Evolutionary conservation across 2,797 vertebrate genomes (phyloP).

Genomic region (Emys orbicularis): DNA sequence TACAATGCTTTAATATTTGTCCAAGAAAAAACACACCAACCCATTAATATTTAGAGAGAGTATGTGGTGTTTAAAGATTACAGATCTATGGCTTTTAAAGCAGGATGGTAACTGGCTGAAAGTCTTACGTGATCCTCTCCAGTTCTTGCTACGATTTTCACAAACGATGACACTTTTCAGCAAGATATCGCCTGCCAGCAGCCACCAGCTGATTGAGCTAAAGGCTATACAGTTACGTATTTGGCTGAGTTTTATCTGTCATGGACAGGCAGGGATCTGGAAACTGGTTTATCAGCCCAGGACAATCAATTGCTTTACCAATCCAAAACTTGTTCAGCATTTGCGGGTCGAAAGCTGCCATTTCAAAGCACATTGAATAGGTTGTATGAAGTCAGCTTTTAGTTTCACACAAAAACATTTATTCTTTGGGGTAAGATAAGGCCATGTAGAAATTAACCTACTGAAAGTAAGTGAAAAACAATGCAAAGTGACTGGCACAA

Average conservation of each 20-base stretch:
- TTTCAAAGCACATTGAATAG: neutral
- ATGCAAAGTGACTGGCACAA: neutral
- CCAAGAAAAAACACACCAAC: neutral
- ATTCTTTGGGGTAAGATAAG: neutral
- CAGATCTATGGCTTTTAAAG: neutral
- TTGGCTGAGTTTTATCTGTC: neutral
- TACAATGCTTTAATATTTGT: neutral
- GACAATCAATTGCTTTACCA: neutral
- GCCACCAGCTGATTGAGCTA: neutral
- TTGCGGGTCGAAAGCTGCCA: too few relatives aligned
- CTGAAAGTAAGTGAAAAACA: neutral
- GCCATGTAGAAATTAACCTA: neutral
- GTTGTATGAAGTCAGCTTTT: neutral
- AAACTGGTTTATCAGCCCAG: neutral
- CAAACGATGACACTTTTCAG: neutral
- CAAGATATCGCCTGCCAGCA: neutral
- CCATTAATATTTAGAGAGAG: neutral
- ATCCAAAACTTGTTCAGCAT: neutral
- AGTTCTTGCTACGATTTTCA: neutral
- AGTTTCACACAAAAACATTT: neutral
- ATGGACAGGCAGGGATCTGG: neutral
- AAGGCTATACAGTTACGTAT: neutral
- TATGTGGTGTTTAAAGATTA: neutral
- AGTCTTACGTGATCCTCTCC: neutral
- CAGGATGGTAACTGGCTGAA: neutral